A percentile compares a stretch with the other conserved stretches of the same genome.
Evolutionary conservation across 2,797 vertebrate genomes (phyloP).

Genomic region (Pristis pectinata): DNA sequence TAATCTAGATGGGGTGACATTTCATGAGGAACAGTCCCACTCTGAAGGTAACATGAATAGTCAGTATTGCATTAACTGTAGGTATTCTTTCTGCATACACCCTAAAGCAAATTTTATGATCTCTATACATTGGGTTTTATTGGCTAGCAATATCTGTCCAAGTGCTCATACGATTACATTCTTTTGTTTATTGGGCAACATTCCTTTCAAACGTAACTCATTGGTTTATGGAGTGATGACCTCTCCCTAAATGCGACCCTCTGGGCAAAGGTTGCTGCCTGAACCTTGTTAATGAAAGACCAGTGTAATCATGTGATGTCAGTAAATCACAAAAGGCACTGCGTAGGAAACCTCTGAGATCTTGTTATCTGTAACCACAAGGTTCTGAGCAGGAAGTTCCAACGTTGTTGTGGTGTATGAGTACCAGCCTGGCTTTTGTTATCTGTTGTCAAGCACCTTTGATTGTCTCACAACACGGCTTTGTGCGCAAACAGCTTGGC

Average conservation of each 20-base stretch:
- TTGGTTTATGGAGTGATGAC: neutral
- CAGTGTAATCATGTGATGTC: neutral
- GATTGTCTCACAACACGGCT: neutral
- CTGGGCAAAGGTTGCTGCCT: neutral
- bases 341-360: slow-evolving; percentile 1
- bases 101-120: neutral
- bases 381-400: neutral
- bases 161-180: neutral
- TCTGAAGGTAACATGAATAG: neutral
- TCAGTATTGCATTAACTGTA: neutral
- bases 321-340: neutral
- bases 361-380: slow-evolving; percentile 7
- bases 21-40: neutral
- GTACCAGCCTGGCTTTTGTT: neutral
- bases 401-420: slow-evolving; percentile 5
- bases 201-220: neutral
- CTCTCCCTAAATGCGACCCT: neutral
- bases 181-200: neutral
- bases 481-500: neutral
- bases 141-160: no score
- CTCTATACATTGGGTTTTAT: neutral
- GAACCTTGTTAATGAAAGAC: neutral
- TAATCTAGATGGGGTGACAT: neutral
- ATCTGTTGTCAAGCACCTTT: slow-evolving; percentile 2
- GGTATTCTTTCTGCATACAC: neutral